Evolutionary conservation across 2,113 vertebrate genomes (phyloP), one percentile per base, ranked within the genome.

Genomic region (Archilochus colubris): DNA sequence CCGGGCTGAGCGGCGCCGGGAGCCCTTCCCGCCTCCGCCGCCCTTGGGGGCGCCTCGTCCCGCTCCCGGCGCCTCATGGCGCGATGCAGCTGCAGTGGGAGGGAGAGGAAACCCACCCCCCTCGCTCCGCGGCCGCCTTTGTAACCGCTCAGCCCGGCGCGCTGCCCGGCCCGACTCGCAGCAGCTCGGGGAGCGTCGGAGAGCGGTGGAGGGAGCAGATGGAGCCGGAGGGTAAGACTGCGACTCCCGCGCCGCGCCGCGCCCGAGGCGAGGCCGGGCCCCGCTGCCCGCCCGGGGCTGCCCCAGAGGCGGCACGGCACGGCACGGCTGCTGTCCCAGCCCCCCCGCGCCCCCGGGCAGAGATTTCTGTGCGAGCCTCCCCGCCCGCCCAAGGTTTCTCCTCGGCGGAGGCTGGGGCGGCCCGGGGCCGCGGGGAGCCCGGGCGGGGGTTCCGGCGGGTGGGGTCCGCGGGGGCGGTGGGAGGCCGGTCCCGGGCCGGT

Each of bases 161-260:
- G 23, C 63, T 46, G 73, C 73, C 67, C 55, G 51, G 55, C 82
- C 50, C 50, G 14, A 14, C 55, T 14, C 31, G 70, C 68, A 40
- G 92, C 62, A 51, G 85, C 46, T 61, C 82, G 28, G 48, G 61
- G 24, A 80, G 81, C 38, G 48, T 44, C 44, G 43, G 76, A 73
- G 66, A 31, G 30, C 63, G 23, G 74, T 67, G 50, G 72, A 53
- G 66, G 76, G 91, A 95, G 55, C 66, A 77, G 50, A 95, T 95
- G 94, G 94, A 95, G 69, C 84, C 94, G 36, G 91, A 85, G 57
- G 94, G 95, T 93, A 86, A 95, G 95, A 69, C 87, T 63, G 33
- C 12, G 63, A 8, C 33, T 27, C 33, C 33, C 36, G 31, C 5
- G 22, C 59, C 38, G 24, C 6, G 27, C 59, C 38, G 24, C 33